phyloP scores from a whole-genome alignment of 2,888 invertebrate species.

The Odontocerum albicorne region DNA sequence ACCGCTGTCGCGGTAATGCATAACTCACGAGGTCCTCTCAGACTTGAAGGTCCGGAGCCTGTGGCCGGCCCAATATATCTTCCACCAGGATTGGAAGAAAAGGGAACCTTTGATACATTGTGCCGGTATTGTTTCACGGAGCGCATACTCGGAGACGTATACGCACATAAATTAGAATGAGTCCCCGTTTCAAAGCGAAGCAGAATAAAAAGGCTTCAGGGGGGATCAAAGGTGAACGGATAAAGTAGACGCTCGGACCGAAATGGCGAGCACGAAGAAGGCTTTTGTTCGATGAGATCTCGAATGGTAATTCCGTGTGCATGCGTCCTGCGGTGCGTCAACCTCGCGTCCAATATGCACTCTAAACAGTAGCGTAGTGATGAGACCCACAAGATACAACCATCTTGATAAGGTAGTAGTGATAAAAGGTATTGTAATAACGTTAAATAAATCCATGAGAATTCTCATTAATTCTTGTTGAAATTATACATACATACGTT shows the following conservation, averaged over 20 bases:
- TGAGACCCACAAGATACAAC: no score
- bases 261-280: constrained; percentile 13
- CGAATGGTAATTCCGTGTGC: constrained; percentile 20
- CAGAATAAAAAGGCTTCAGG: constrained; percentile 22
- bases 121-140: constrained; percentile 26
- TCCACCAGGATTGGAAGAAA: constrained; percentile 16
- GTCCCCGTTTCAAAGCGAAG: constrained; percentile 18
- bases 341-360: constrained; percentile 7
- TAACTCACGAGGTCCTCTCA: constrained; percentile 15
- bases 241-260: constrained; percentile 20
- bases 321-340: constrained; percentile 12
- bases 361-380: no score
- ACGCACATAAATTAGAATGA: constrained; percentile 29
- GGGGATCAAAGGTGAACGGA: constrained; percentile 29
- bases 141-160: constrained; percentile 17
- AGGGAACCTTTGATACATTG: constrained; percentile 16
- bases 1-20: constrained; percentile 7
- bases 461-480: no score
- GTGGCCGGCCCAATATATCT: constrained; percentile 9
- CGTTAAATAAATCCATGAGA: no score
- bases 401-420: no score
- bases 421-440: no score
- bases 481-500: no score
- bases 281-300: constrained; percentile 25
- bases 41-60: not conserved